Percentiles rank a stretch among this genome's conserved stretches.
Conservation (phyloP, 2,113 vertebrate genomes). For the Psophia crepitans region DNA sequence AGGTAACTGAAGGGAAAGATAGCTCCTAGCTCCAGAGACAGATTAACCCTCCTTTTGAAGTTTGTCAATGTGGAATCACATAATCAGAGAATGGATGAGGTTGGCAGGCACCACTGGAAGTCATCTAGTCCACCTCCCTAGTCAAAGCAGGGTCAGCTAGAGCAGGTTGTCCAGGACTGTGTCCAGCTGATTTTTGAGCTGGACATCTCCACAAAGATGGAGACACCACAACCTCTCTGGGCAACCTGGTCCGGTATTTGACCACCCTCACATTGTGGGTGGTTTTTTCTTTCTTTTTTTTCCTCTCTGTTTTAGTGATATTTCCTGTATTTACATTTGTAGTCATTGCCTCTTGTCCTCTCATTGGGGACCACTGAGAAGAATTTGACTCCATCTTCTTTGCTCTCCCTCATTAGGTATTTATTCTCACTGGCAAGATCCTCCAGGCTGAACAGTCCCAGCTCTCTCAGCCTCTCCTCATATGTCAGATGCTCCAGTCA, state of each 20-base stretch:
- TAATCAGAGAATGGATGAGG: neutral
- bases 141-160: neutral
- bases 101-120: neutral
- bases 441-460: neutral
- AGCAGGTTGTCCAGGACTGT: neutral
- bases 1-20: neutral
- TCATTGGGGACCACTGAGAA: neutral
- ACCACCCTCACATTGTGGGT: neutral
- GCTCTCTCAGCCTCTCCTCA: neutral
- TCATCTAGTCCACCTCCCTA: neutral
- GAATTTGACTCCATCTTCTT: neutral
- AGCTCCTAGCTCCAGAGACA: neutral
- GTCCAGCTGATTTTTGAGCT: neutral
- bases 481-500: neutral
- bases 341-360: neutral
- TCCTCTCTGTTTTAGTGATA: neutral
- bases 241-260: neutral
- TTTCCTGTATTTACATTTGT: neutral
- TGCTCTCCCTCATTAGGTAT: neutral
- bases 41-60: neutral
- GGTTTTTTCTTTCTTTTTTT: too few species aligned
- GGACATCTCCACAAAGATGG: neutral
- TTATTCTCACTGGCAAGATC: neutral
- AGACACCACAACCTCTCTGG: neutral
- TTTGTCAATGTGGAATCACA: neutral